These are phyloP conservation scores for Phyllostomus hastatus DNA, from an alignment of 2,113 vertebrate species.

Conservation along the genomic window DNA sequence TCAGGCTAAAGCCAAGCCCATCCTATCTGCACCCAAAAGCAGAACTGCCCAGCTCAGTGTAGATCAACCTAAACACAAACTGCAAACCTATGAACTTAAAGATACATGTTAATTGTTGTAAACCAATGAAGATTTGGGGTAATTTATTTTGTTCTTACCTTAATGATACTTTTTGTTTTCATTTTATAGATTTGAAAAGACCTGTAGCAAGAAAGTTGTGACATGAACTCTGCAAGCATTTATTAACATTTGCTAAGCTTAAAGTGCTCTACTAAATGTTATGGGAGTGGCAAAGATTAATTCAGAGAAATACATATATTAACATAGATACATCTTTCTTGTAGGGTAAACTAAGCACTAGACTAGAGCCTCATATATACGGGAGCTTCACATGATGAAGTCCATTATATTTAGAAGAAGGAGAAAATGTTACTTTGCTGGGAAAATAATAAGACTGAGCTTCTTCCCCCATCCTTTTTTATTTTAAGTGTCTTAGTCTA, in stretches of 20 bases:
- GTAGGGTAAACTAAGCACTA: not conserved
- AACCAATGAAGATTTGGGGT: not conserved
- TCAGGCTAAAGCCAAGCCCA: not conserved
- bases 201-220: not conserved
- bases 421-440: not conserved
- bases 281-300: not conserved
- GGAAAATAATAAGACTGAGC: not conserved
- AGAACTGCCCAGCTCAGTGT: not conserved
- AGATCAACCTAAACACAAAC: not conserved
- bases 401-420: not conserved
- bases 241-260: not conserved
- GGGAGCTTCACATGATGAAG: not conserved
- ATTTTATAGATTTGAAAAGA: slow-evolving; percentile 1
- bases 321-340: not conserved
- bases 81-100: not conserved
- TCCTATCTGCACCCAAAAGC: not conserved
- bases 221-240: not conserved
- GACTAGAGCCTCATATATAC: not conserved
- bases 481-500: not conserved
- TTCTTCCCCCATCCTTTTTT: not conserved
- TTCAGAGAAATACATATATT: not conserved
- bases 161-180: not conserved
- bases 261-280: not conserved
- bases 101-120: not conserved
- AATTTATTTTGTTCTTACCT: not conserved